phyloP scores from a whole-genome alignment of 2,888 invertebrate genomes.

The Epinotia ramella region DNA sequence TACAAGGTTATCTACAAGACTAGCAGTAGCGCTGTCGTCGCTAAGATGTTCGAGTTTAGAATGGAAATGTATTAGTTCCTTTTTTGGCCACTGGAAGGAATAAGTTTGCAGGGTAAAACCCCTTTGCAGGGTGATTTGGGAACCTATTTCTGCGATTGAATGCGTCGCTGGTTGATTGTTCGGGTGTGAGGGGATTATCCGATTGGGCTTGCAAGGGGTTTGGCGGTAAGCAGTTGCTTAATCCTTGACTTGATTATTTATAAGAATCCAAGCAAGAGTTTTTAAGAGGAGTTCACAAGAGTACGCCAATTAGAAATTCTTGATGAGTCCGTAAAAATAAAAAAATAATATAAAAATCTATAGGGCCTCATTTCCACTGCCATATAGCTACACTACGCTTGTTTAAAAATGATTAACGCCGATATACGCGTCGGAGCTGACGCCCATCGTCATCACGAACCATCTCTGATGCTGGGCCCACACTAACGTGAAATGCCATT shows the following conservation, averaged over 20 bases:
- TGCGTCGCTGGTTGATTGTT: slow-evolving; percentile 28
- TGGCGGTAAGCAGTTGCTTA: slow-evolving; percentile 23
- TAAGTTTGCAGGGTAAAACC: slow-evolving; percentile 7
- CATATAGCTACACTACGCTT: no score
- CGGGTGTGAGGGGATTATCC: slow-evolving; percentile 26
- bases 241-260: slow-evolving; percentile 1
- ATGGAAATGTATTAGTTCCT: slow-evolving; percentile 3
- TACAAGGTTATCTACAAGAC: neutral
- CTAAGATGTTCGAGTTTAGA: neutral
- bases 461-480: no score
- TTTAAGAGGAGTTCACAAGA: no score
- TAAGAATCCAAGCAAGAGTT: neutral
- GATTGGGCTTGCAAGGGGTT: slow-evolving; percentile 30
- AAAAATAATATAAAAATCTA: no score
- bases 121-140: slow-evolving; percentile 27
- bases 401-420: no score
- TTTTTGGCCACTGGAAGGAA: slow-evolving; percentile 1
- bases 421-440: no score
- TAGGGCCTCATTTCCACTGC: no score
- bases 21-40: slow-evolving; percentile 14
- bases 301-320: no score
- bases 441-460: no score
- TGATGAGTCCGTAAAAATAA: no score
- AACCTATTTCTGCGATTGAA: slow-evolving; percentile 34
- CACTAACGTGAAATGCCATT: no score